A percentile compares a stretch with the other conserved stretches of the same genome.
Conservation (phyloP, 30 jellyfish, hydroid and myxozoan species). For the Sanderia malayensis region DNA sequence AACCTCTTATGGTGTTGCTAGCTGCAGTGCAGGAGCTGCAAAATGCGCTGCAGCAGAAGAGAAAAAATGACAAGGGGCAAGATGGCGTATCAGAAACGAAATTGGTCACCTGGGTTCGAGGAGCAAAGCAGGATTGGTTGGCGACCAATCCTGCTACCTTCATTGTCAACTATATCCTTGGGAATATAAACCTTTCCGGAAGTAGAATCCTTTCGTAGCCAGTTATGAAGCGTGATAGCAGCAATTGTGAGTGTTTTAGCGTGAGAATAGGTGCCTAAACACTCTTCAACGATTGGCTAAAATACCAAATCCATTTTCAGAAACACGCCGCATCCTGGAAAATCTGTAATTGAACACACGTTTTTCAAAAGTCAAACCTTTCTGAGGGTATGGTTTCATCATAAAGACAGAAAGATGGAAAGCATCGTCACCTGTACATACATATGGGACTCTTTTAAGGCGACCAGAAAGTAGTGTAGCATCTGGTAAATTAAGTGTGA, state of each 20-base stretch:
- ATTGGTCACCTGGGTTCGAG: not conserved
- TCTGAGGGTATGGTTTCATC: not conserved
- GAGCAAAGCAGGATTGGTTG: not conserved
- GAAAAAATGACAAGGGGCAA: not conserved
- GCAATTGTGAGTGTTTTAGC: not conserved
- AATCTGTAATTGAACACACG: not conserved
- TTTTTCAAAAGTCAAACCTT: not conserved
- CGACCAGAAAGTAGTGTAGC: not conserved
- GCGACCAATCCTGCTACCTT: too few species aligned
- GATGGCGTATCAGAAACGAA: not conserved
- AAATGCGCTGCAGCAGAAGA: not conserved
- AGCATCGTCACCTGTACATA: not conserved
- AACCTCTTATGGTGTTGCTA: not conserved
- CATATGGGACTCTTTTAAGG: not conserved
- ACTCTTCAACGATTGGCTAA: not conserved
- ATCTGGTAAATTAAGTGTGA: not conserved
- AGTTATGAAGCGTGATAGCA: constrained; percentile 1
- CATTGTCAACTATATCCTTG: not conserved
- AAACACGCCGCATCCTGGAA: not conserved
- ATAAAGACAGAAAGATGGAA: not conserved
- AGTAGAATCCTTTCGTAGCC: not conserved
- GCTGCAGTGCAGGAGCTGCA: not conserved
- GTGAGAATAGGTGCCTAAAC: not conserved
- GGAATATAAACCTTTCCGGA: not conserved
- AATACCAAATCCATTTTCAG: not conserved